phyloP scores from a whole-genome alignment of 2,113 vertebrate species.

The Oncorhynchus masou region DNA sequence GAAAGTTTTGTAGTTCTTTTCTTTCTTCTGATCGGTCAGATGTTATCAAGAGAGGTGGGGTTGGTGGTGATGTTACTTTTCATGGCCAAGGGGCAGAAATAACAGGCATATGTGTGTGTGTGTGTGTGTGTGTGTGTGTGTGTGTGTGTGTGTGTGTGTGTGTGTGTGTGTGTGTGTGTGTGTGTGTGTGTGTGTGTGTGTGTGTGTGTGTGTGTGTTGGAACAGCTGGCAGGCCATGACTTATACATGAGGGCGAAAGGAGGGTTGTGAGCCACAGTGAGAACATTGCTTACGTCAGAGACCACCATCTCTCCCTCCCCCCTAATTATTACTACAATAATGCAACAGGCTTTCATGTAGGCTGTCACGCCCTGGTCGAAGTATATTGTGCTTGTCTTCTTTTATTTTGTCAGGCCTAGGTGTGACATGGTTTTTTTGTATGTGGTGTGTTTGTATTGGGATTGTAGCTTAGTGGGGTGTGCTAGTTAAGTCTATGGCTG shows the following conservation, averaged over 20 bases:
- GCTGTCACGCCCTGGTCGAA: too few relatives aligned
- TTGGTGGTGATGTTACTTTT: not conserved
- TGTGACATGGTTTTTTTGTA: too few relatives aligned
- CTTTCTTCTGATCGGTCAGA: constrained; percentile 49
- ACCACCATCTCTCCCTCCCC: constrained; percentile 36
- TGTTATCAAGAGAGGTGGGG: constrained; percentile 30
- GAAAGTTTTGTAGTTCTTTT: constrained; percentile 42
- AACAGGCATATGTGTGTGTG: constrained; percentile 5
- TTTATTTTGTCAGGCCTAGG: too few relatives aligned
- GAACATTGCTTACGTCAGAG: constrained; percentile 66
- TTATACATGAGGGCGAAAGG: constrained; percentile 68
- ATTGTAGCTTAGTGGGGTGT: too few relatives aligned
- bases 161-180: not conserved
- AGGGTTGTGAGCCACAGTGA: constrained; percentile 56
- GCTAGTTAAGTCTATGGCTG: too few relatives aligned
- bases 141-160: constrained; percentile 15
- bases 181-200: not conserved
- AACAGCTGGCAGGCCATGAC: constrained; percentile 47
- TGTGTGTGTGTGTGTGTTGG: not conserved
- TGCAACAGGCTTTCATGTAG: too few relatives aligned
- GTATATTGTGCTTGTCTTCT: too few relatives aligned
- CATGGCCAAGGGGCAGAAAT: not conserved
- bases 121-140: not conserved
- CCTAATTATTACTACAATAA: constrained; percentile 10
- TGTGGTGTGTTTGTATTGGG: too few relatives aligned